Conservation (phyloP, 2,113 vertebrate genomes). For the Ammodramus savannarum region DNA sequence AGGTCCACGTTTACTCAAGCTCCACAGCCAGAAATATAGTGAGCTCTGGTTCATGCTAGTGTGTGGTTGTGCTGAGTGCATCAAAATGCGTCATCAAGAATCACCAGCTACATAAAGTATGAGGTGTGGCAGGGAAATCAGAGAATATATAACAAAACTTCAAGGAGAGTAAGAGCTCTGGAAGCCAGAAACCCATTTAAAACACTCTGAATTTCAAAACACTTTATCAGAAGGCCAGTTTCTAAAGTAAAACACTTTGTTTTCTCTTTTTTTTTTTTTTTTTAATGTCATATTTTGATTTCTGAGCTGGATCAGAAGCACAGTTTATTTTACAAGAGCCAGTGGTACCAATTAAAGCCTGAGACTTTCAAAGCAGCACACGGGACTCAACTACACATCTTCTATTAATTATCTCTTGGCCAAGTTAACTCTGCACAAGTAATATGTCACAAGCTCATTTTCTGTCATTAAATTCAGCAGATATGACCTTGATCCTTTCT, state of each 20-base stretch:
- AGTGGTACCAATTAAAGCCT: constrained; percentile 1
- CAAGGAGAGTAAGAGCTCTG: not conserved
- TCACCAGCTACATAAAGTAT: not conserved
- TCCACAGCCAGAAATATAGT: constrained; percentile 53
- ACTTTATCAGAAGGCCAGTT: not conserved
- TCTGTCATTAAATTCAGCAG: constrained; percentile 39
- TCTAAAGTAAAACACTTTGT: not conserved
- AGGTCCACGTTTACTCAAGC: constrained; percentile 42
- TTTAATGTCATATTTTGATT: not conserved
- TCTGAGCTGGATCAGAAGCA: not conserved
- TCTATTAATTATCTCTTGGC: constrained; percentile 40
- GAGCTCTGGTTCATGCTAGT: constrained; percentile 3
- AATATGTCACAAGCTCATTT: constrained; percentile 21
- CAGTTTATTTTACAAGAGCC: constrained; percentile 6
- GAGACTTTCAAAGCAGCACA: not conserved
- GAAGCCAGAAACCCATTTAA: not conserved
- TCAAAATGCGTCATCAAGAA: constrained; percentile 34
- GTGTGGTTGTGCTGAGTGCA: constrained; percentile 38
- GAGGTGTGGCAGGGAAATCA: not conserved
- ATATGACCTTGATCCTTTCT: not conserved
- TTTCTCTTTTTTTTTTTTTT: not conserved
- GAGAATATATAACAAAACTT: not conserved
- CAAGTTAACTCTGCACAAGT: not conserved
- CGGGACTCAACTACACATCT: not conserved
- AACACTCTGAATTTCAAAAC: not conserved